These are phyloP conservation scores for Aselliscus stoliczkanus DNA, from an alignment of 2,797 vertebrate genomes.

Conservation along the genomic window DNA sequence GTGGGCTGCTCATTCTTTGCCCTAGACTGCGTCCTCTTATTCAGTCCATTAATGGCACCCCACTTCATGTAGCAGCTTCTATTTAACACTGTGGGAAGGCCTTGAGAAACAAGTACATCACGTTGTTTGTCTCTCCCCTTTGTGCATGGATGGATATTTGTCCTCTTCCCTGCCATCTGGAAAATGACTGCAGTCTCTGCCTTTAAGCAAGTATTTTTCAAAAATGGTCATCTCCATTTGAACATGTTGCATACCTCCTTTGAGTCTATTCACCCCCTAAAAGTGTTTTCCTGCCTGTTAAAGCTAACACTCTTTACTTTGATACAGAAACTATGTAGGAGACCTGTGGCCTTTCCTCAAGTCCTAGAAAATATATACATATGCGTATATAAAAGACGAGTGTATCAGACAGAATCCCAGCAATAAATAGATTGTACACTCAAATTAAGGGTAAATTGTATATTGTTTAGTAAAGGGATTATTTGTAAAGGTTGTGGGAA, in stretches of 20 bases:
- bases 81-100: neutral
- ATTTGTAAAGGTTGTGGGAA: neutral
- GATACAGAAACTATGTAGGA: neutral
- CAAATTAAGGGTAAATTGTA: neutral
- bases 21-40: neutral
- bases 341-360: neutral
- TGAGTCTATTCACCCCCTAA: neutral
- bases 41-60: neutral
- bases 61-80: neutral
- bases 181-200: neutral
- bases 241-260: neutral
- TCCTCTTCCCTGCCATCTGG: neutral
- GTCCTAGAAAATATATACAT: neutral
- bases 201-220: neutral
- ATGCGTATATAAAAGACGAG: neutral
- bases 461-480: neutral
- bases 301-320: neutral
- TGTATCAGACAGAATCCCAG: neutral
- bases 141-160: neutral
- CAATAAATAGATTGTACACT: neutral
- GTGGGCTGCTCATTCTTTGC: neutral
- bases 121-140: neutral
- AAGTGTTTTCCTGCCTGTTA: neutral
- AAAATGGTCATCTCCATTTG: neutral
- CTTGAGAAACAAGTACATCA: neutral